Conservation (phyloP, 2,113 vertebrate species). For the Leucoraja erinaceus region DNA sequence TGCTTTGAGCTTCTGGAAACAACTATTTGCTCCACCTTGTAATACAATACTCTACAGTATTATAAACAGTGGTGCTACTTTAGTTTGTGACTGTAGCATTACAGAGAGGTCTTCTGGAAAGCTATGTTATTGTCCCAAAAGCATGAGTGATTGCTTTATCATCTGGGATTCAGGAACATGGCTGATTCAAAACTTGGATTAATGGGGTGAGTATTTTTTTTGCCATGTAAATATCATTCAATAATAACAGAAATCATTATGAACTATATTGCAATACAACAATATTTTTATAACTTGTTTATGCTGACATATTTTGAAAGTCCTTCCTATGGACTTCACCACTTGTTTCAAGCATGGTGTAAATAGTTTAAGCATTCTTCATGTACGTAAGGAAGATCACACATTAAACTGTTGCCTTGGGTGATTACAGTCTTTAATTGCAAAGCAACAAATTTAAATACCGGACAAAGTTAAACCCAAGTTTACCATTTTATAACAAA, state of each 20-base stretch:
- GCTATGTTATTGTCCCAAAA: slow-evolving; percentile 8
- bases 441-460: background rate
- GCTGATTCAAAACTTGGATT: background rate
- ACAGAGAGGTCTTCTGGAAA: slow-evolving; percentile 51
- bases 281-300: background rate
- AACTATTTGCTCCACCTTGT: slow-evolving; percentile 72
- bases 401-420: background rate
- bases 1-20: slow-evolving; percentile 72
- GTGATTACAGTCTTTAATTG: background rate
- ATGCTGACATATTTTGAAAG: background rate
- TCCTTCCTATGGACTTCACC: background rate
- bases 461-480: background rate
- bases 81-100: slow-evolving; percentile 48
- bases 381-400: background rate
- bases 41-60: slow-evolving; percentile 67
- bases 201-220: background rate
- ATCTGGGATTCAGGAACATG: background rate
- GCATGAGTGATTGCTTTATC: background rate
- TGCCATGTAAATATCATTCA: background rate
- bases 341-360: background rate
- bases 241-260: background rate
- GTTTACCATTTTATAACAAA: background rate
- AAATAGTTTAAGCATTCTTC: background rate
- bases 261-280: background rate
- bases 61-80: slow-evolving; percentile 51